These are phyloP conservation scores for Melanaphis sacchari DNA, from an alignment of 1,140 invertebrate species.

Conservation along the genomic window DNA sequence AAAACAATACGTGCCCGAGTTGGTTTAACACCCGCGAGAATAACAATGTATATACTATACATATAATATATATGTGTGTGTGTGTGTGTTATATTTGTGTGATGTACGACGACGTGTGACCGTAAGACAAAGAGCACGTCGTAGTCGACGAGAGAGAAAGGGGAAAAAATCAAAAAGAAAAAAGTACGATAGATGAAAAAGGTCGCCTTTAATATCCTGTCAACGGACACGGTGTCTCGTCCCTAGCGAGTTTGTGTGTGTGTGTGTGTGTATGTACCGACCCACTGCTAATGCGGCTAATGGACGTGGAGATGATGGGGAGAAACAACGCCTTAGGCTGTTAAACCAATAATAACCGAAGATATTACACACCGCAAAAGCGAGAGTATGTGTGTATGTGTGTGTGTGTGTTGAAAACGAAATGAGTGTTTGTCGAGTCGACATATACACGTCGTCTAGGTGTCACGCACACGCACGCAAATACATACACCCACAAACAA, in stretches of 20 bases:
- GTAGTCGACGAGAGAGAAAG: neutral
- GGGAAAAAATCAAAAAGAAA: constrained; percentile 46
- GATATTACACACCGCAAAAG: constrained; percentile 54
- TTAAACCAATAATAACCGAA: constrained; percentile 57
- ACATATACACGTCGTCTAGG: neutral
- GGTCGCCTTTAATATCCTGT: constrained; percentile 56
- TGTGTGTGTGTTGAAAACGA: neutral
- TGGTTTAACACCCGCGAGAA: constrained; percentile 56
- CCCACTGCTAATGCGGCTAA: constrained; percentile 51
- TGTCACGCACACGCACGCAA: neutral
- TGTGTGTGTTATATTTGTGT: neutral
- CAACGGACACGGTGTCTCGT: constrained; percentile 33
- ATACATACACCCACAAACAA: neutral
- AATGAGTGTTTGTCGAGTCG: constrained; percentile 33
- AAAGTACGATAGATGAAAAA: constrained; percentile 38
- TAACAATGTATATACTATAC: constrained; percentile 25
- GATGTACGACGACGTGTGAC: neutral
- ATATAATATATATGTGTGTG: neutral
- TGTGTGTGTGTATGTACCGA: neutral
- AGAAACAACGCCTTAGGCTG: constrained; percentile 42
- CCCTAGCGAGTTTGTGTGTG: constrained; percentile 25
- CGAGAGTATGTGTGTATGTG: neutral
- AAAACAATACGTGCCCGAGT: constrained; percentile 51
- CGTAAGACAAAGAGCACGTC: neutral
- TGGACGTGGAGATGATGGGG: constrained; percentile 33